Conservation (phyloP, 2,797 vertebrate genomes). For the Netta rufina region DNA sequence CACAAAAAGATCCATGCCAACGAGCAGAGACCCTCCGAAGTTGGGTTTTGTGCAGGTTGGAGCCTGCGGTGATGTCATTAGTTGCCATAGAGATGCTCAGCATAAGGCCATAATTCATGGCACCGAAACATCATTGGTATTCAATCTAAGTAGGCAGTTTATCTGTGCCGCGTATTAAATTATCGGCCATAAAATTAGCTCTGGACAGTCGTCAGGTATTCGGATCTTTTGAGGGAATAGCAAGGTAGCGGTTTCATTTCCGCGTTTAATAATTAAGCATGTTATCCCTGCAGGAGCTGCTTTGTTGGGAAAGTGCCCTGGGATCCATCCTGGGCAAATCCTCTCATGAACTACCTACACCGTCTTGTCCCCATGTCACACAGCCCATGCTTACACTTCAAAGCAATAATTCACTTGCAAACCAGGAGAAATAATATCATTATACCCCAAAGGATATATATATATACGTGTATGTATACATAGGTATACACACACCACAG, state of each 20-base stretch:
- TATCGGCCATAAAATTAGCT: constrained; percentile 70
- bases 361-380: not conserved
- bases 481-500: not conserved
- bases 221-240: constrained; percentile 38
- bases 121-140: constrained; percentile 73
- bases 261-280: constrained; percentile 26
- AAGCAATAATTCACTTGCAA: not conserved
- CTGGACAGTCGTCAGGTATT: constrained; percentile 48
- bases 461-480: not conserved
- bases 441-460: not conserved
- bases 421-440: not conserved
- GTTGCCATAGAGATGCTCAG: constrained; percentile 81
- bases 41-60: constrained; percentile 69
- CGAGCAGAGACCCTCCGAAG: constrained; percentile 64
- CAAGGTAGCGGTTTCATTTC: constrained; percentile 1
- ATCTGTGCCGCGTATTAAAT: constrained; percentile 63
- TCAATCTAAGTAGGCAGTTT: constrained; percentile 67
- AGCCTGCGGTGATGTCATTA: constrained; percentile 75
- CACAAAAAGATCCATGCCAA: constrained; percentile 36
- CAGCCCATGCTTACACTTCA: not conserved
- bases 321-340: not conserved
- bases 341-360: not conserved
- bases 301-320: not conserved
- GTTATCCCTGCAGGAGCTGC: not conserved
- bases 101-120: constrained; percentile 73